These are phyloP conservation scores for Parazoanthus atlanticus DNA, from an alignment of 92 coral and sea anemone species.

Conservation along the genomic window DNA sequence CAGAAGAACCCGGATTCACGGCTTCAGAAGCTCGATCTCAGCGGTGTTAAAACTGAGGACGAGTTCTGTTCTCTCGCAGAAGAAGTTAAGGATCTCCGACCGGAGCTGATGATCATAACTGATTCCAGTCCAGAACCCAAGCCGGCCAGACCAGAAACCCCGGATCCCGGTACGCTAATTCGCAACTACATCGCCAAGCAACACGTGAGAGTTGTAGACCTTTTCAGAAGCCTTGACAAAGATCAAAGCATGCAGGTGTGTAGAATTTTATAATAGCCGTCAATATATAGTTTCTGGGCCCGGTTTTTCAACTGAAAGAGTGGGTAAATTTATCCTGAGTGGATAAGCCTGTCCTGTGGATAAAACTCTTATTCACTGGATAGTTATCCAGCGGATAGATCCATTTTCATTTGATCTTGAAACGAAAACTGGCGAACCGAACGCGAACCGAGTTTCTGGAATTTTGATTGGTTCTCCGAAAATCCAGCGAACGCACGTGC, in stretches of 20 bases:
- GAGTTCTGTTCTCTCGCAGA: constrained; percentile 64
- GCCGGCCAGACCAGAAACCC: constrained; percentile 60
- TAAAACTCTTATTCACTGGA: too few relatives aligned
- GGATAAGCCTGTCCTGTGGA: too few relatives aligned
- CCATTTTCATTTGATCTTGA: too few relatives aligned
- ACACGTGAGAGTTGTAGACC: constrained; percentile 79
- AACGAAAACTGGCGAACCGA: too few relatives aligned
- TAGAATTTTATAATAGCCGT: too few relatives aligned
- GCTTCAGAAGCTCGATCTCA: constrained; percentile 66
- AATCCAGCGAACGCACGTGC: too few relatives aligned
- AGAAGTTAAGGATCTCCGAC: constrained; percentile 57
- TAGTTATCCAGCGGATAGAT: too few relatives aligned
- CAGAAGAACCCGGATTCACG: constrained; percentile 67
- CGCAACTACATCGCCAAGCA: constrained; percentile 85
- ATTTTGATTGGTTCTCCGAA: too few relatives aligned
- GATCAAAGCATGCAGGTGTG: constrained; percentile 83
- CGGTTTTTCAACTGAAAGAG: too few relatives aligned
- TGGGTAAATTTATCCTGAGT: too few relatives aligned
- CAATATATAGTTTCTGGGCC: too few relatives aligned
- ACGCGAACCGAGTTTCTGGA: too few relatives aligned
- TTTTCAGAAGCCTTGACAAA: constrained; percentile 76
- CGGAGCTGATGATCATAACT: constrained; percentile 65
- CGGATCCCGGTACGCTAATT: constrained; percentile 77
- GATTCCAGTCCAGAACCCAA: constrained; percentile 67
- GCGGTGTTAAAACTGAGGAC: constrained; percentile 61